Evolutionary conservation across 2,888 invertebrate genomes (phyloP), one percentile per base, ranked within the genome.

Genomic region (Caenorhabditis sp.): DNA sequence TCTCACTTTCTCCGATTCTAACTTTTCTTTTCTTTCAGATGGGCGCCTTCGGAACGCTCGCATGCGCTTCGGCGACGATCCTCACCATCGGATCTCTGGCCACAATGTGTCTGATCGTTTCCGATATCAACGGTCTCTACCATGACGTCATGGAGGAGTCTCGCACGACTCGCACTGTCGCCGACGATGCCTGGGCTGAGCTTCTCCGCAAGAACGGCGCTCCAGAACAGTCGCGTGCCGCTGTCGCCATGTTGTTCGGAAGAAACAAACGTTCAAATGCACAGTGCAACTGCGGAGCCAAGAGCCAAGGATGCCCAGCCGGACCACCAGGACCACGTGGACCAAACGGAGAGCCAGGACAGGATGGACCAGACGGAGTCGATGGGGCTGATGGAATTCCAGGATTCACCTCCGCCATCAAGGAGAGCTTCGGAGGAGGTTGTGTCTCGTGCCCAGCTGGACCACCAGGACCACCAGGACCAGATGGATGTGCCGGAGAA

Each of bases 301-400:
- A 71, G 70, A 78, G 78, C 40, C 47, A 69, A 1, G 82, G 78
- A 47, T 82, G 82, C 32, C 82, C 82, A 64, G 78, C 72, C 22
- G 82, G 82, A 70, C 78, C 82, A 65, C 82, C 78, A 58, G 82
- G 82, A 74, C 82, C 82, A 60, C 62, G 60, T 4, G 82, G 82
- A 65, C 78, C 82, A n/a, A 28, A 51, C n/a, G 82, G 82, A 69
- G 50, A 69, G 32, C 78, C 78, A 65, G 82, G 82, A 69, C 69
- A 61, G 1, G 64, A 72, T 15, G 82, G 82, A 74, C 51, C 61
- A 1, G 70, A 70, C 22, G 82, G 82, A 20, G 47, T 68, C 0
- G 20, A 64, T 3, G 82, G 82, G 28, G 32, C 68, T 2, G 64
- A 72, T 15, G 82, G 82, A 2, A 22, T 51, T 0, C 56, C 68